phyloP scores from a whole-genome alignment of 2,888 invertebrate genomes.

The Amblyjoppa fuscipennis region DNA sequence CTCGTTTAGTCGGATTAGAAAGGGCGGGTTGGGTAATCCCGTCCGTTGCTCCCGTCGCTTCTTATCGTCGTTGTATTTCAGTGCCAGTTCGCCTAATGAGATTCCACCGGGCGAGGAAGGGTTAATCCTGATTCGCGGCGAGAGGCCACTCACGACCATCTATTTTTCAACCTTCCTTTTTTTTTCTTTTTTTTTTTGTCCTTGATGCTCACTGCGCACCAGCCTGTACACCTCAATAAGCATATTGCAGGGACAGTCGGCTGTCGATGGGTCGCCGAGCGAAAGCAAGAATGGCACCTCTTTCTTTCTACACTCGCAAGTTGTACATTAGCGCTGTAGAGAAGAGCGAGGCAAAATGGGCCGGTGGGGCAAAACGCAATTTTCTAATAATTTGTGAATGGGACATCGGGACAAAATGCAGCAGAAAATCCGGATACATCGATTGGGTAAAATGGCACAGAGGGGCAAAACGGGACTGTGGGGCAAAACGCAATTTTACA shows the following conservation, averaged over 20 bases:
- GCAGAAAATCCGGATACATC: too few species aligned
- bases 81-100: slow-evolving; percentile 69
- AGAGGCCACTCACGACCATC: slow-evolving; percentile 47
- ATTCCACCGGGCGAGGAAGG: slow-evolving; percentile 62
- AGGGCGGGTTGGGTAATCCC: slow-evolving; percentile 69
- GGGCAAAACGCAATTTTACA: too few species aligned
- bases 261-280: slow-evolving; percentile 11
- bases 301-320: background rate
- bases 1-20: slow-evolving; percentile 67
- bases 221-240: slow-evolving; percentile 25
- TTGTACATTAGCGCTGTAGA: background rate
- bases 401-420: too few species aligned
- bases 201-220: slow-evolving; percentile 9
- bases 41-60: slow-evolving; percentile 56
- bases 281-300: slow-evolving; percentile 11
- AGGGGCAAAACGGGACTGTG: too few species aligned
- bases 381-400: too few species aligned
- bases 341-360: too few species aligned
- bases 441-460: too few species aligned
- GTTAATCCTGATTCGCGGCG: slow-evolving; percentile 68
- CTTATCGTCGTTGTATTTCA: slow-evolving; percentile 70
- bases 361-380: too few species aligned
- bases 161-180: slow-evolving; percentile 15
- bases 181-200: slow-evolving; percentile 10
- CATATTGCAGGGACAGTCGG: slow-evolving; percentile 26